Conservation (phyloP, 2,113 vertebrate genomes). For the Crocuta crocuta region DNA sequence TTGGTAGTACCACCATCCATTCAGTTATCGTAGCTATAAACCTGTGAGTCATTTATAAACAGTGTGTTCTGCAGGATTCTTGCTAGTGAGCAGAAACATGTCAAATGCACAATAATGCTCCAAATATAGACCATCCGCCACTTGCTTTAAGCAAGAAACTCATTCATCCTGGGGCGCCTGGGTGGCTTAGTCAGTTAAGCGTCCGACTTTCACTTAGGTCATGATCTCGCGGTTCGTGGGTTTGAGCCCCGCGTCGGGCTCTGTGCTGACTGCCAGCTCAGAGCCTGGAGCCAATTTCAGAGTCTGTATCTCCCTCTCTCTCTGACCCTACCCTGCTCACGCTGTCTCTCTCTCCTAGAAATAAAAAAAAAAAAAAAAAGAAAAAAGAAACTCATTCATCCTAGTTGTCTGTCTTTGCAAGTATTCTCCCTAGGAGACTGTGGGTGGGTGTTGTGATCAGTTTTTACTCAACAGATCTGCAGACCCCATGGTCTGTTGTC, state of each 20-base stretch:
- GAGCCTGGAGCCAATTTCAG: no score
- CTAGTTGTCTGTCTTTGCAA: background rate
- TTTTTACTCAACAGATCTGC: background rate
- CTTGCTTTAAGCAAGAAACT: background rate
- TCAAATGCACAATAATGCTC: background rate
- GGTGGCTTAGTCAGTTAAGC: no score
- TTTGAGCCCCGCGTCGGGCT: no score
- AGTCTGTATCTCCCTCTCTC: no score
- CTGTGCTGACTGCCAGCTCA: no score
- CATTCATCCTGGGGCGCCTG: background rate
- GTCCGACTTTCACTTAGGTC: no score
- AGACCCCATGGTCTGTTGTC: background rate
- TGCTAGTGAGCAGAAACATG: background rate
- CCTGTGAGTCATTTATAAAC: background rate
- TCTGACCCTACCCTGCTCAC: no score
- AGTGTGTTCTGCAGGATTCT: background rate
- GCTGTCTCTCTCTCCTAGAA: no score
- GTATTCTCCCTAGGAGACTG: background rate
- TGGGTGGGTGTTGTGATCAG: background rate
- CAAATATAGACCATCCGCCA: background rate
- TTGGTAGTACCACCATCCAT: background rate
- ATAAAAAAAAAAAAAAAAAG: no score
- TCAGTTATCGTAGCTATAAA: background rate
- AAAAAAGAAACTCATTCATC: background rate
- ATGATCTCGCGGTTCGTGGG: no score